These are phyloP conservation scores for Choloepus hoffmanni DNA, from an alignment of 2,113 vertebrate genomes.

Conservation along the genomic window DNA sequence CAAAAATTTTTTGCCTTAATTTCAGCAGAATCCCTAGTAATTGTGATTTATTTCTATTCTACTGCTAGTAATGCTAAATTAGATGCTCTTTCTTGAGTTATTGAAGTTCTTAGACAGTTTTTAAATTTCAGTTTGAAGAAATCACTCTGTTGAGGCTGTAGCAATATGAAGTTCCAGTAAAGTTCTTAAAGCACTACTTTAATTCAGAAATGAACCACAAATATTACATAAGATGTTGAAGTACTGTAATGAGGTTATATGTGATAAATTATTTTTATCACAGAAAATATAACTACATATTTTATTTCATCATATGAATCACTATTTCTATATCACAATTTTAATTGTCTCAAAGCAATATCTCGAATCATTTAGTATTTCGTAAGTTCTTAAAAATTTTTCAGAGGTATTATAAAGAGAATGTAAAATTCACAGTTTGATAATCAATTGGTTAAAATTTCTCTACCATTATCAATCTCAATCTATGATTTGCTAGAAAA, in stretches of 20 bases:
- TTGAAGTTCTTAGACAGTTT: neutral
- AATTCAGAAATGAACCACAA: slow-evolving; percentile 26
- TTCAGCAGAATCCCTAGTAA: slow-evolving; percentile 12
- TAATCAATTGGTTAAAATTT: slow-evolving; percentile 7
- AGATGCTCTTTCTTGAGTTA: neutral
- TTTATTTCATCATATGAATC: slow-evolving; percentile 14
- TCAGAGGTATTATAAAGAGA: neutral
- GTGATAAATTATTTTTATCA: neutral
- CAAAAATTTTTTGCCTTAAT: neutral
- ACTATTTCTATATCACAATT: neutral
- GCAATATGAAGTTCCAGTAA: neutral
- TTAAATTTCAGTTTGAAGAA: slow-evolving; percentile 33
- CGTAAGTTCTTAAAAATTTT: neutral
- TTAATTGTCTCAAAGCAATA: neutral
- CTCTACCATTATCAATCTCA: neutral
- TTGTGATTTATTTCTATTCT: neutral
- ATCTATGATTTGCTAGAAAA: neutral
- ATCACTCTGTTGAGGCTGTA: neutral
- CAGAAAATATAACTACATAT: neutral
- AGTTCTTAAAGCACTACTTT: slow-evolving; percentile 25
- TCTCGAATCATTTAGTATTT: neutral
- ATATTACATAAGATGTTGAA: neutral
- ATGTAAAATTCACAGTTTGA: neutral
- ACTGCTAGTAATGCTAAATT: neutral
- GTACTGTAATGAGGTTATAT: neutral